These are phyloP conservation scores for Chydorus sphaericus DNA, from an alignment of 2,888 invertebrate genomes.

Conservation along the genomic window DNA sequence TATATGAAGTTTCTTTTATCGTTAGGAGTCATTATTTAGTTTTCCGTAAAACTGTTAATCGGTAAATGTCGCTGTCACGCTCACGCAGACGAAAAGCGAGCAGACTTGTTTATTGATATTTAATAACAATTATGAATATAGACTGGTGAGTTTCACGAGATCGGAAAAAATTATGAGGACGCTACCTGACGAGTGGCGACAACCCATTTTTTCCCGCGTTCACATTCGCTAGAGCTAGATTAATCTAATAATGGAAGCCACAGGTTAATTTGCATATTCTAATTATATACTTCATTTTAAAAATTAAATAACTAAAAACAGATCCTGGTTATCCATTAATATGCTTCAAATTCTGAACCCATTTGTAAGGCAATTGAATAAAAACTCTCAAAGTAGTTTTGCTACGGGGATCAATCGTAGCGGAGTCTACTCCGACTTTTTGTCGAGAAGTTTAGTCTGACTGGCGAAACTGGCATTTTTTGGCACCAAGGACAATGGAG, in stretches of 20 bases:
- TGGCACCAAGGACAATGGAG: conserved; percentile 43
- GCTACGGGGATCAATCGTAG: conserved; percentile 21
- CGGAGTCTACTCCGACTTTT: conserved; percentile 29
- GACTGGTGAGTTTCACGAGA: too few relatives aligned
- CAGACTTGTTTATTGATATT: too few relatives aligned
- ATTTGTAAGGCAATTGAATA: conserved; percentile 42
- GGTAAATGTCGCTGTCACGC: too few relatives aligned
- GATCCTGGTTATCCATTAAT: conserved; percentile 33
- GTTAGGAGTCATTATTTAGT: too few relatives aligned
- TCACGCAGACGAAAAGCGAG: too few relatives aligned
- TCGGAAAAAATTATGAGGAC: too few relatives aligned
- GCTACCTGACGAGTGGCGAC: too few relatives aligned
- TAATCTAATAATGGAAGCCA: conserved; percentile 38
- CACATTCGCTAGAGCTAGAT: conserved; percentile 38
- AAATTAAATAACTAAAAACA: conserved; percentile 17
- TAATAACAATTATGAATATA: too few relatives aligned
- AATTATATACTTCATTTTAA: neutral
- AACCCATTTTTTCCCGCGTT: conserved; percentile 39
- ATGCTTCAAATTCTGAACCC: conserved; percentile 42
- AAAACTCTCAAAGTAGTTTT: conserved; percentile 35
- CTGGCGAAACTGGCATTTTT: conserved; percentile 40
- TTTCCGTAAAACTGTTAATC: too few relatives aligned
- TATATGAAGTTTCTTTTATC: too few relatives aligned
- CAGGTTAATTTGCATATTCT: conserved; percentile 25
- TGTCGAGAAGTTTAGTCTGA: conserved; percentile 36